Evolutionary conservation across 2,113 vertebrate genomes (phyloP).

Genomic region (Chunga burmeisteri): DNA sequence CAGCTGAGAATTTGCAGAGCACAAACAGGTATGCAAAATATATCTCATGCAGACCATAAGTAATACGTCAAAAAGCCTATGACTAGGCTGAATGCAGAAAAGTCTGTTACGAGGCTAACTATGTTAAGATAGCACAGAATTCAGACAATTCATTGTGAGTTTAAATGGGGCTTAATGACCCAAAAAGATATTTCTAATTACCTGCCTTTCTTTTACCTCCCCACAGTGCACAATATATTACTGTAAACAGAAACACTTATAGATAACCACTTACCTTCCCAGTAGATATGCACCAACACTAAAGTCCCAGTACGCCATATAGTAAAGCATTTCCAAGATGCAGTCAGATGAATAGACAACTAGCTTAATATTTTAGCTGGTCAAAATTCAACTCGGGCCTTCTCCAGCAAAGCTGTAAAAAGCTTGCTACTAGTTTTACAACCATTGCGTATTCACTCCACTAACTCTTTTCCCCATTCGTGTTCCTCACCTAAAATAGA

Average conservation of each 20-base stretch:
- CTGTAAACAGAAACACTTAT: neutral
- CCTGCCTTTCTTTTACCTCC: neutral
- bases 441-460: neutral
- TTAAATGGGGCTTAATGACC: neutral
- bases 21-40: neutral
- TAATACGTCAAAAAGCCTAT: neutral
- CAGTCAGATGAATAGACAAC: neutral
- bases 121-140: neutral
- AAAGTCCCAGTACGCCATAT: neutral
- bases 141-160: neutral
- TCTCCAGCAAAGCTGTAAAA: neutral
- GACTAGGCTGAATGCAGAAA: neutral
- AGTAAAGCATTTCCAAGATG: neutral
- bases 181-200: neutral
- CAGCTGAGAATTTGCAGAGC: neutral
- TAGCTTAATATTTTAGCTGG: neutral
- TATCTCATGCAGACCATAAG: neutral
- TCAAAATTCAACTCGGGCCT: neutral
- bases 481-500: neutral
- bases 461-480: neutral
- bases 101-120: neutral
- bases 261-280: neutral
- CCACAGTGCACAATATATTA: neutral
- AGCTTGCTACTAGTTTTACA: neutral
- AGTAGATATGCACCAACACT: neutral